phyloP scores from a whole-genome alignment of 2,113 vertebrate genomes.

The Enhydra lutris region DNA sequence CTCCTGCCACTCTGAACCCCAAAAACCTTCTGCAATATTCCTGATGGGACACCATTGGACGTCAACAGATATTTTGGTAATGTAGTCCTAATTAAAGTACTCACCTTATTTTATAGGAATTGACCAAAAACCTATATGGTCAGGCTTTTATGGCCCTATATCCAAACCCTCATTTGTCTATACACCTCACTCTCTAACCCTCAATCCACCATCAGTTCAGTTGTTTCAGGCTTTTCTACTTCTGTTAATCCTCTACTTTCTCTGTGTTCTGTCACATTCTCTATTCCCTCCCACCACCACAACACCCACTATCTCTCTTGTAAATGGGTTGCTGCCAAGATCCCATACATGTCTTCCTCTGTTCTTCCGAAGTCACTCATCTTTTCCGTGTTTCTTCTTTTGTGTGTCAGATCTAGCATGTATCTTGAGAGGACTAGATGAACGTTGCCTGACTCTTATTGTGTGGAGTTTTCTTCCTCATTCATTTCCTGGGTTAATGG shows the following conservation, averaged over 20 bases:
- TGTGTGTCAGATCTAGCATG: neutral
- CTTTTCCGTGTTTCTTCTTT: neutral
- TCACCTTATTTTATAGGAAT: neutral
- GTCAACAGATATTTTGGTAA: neutral
- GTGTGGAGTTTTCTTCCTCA: neutral
- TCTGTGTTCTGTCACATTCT: neutral
- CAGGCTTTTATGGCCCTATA: neutral
- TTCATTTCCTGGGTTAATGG: neutral
- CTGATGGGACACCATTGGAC: neutral
- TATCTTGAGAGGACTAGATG: neutral
- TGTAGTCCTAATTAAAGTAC: neutral
- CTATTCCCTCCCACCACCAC: neutral
- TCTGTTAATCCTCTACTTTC: neutral
- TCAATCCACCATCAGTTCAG: neutral
- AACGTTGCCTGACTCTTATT: neutral
- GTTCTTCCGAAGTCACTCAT: neutral
- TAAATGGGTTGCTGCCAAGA: neutral
- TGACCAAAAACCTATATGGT: neutral
- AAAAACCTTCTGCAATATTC: neutral
- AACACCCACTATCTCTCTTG: neutral
- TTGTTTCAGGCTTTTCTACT: neutral
- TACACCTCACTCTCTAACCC: neutral
- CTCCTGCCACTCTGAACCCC: neutral
- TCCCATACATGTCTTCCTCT: neutral
- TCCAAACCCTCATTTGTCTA: neutral